phyloP scores from a whole-genome alignment of 2,797 vertebrate species.

The Harpagifer antarcticus region DNA sequence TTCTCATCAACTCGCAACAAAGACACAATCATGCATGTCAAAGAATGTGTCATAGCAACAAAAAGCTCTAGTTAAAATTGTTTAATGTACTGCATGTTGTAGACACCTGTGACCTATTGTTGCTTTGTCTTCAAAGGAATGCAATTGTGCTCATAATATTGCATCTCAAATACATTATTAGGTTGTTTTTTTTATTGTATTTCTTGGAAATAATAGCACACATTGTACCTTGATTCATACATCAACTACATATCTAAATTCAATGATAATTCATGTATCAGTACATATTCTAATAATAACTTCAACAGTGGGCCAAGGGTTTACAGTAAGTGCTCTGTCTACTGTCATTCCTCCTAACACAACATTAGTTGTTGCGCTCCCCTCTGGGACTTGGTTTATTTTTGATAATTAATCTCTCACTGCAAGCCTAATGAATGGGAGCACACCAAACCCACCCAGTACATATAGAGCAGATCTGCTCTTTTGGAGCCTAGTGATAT shows the following conservation, averaged over 20 bases:
- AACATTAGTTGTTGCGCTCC: slow-evolving; percentile 71
- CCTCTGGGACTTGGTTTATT: slow-evolving; percentile 76
- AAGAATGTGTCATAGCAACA: slow-evolving; percentile 17
- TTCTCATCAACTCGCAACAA: no score
- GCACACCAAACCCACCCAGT: slow-evolving; percentile 83
- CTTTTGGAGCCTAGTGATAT: slow-evolving; percentile 81
- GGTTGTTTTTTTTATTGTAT: slow-evolving; percentile 23
- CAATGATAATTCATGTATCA: slow-evolving; percentile 35
- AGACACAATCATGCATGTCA: slow-evolving; percentile 5
- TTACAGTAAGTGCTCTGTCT: slow-evolving; percentile 48
- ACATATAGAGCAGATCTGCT: slow-evolving; percentile 85
- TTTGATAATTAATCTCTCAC: slow-evolving; percentile 83
- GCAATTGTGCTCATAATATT: slow-evolving; percentile 7
- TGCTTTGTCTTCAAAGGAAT: slow-evolving; percentile 57
- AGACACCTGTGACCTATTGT: slow-evolving; percentile 32
- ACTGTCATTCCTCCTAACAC: slow-evolving; percentile 62
- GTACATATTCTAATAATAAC: slow-evolving; percentile 54
- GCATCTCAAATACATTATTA: slow-evolving; percentile 25
- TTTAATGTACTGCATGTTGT: slow-evolving; percentile 17
- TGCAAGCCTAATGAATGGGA: slow-evolving; percentile 81
- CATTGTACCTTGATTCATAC: slow-evolving; percentile 31
- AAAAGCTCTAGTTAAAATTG: slow-evolving; percentile 32
- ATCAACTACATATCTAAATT: slow-evolving; percentile 48
- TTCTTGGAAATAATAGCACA: slow-evolving; percentile 15
- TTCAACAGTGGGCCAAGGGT: slow-evolving; percentile 45